A percentile compares a stretch with the other conserved stretches of the same genome.
Conservation (phyloP, 2,797 vertebrate genomes). For the Eulemur coronatus region DNA sequence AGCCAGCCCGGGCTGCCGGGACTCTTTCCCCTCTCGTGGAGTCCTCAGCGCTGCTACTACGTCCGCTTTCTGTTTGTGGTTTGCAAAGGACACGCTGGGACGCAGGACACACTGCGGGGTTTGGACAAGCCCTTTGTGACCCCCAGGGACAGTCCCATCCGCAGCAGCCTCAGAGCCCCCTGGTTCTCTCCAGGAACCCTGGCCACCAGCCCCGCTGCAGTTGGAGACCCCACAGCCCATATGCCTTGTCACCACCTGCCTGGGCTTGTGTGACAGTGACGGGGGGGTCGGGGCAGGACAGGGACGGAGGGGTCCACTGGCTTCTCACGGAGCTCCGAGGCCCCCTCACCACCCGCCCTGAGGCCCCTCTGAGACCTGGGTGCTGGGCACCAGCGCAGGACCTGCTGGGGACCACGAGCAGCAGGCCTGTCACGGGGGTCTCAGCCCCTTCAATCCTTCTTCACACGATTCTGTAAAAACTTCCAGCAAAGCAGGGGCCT, state of each 20-base stretch:
- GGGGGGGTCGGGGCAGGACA: not conserved
- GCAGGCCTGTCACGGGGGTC: not conserved
- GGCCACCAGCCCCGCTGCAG: not conserved
- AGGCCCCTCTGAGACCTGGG: not conserved
- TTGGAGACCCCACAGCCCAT: not conserved
- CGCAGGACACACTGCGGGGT: accelerated
- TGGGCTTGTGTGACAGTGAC: too few species aligned
- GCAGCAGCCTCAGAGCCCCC: accelerated
- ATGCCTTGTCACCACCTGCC: too few species aligned
- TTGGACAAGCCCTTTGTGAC: not conserved
- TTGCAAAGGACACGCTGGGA: not conserved
- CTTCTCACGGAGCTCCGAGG: not conserved
- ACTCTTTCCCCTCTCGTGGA: accelerated
- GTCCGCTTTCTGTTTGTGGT: too few species aligned
- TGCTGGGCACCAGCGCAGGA: not conserved
- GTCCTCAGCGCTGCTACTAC: accelerated
- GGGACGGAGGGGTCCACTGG: not conserved
- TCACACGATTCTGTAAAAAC: too few species aligned
- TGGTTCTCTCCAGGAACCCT: accelerated
- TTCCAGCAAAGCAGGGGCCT: not conserved
- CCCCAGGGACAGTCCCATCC: not conserved
- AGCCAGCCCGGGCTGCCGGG: accelerated
- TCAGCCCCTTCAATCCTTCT: not conserved
- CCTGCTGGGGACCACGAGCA: not conserved
- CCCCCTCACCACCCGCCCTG: too few species aligned